phyloP scores from a whole-genome alignment of 2,888 invertebrate species.

The Campopleginae sp. region DNA sequence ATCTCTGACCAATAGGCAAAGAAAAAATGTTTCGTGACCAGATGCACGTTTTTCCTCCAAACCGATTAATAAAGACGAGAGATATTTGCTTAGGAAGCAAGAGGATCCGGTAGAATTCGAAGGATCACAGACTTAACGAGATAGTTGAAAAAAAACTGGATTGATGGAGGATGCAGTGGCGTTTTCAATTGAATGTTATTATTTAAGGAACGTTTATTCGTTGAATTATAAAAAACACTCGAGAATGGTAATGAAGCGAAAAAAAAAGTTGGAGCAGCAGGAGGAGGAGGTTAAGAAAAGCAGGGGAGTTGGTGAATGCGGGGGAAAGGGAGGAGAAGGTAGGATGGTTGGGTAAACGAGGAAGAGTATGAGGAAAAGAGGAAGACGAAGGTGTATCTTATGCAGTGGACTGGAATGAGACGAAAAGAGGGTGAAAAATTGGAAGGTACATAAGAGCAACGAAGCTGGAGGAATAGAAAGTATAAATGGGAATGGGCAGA shows the following conservation, averaged over 20 bases:
- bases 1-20: no score
- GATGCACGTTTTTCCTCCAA: no score
- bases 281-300: slow-evolving; percentile 10
- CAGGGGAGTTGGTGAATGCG: slow-evolving; percentile 30
- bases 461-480: slow-evolving; percentile 25
- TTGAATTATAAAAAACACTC: slow-evolving; percentile 14
- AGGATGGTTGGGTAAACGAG: slow-evolving; percentile 15
- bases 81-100: no score
- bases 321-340: slow-evolving; percentile 37
- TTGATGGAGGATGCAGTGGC: background rate
- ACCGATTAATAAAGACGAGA: no score
- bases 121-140: no score
- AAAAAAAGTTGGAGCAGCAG: slow-evolving; percentile 16
- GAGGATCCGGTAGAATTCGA: no score
- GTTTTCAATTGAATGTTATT: background rate
- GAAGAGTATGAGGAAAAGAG: slow-evolving; percentile 33
- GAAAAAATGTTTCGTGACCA: no score
- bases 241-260: slow-evolving; percentile 10
- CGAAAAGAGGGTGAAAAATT: slow-evolving; percentile 30
- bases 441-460: slow-evolving; percentile 45
- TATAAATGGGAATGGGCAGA: slow-evolving; percentile 42
- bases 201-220: background rate
- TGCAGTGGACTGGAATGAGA: slow-evolving; percentile 18
- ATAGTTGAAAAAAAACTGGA: background rate
- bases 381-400: slow-evolving; percentile 38